Conservation (phyloP, 2,113 vertebrate species). For the Nematolebias whitei region DNA sequence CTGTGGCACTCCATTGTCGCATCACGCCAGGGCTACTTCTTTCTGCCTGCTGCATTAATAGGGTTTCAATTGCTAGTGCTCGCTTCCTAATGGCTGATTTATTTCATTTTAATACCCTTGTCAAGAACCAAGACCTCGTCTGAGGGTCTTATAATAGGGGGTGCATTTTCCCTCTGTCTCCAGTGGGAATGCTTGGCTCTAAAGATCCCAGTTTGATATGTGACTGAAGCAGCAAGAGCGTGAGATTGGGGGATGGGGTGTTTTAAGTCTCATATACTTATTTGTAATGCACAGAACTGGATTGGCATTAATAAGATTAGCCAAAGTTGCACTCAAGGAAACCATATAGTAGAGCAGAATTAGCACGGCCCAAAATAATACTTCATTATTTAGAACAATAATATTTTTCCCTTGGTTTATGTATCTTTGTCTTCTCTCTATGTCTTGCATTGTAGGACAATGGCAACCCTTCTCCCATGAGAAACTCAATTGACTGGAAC, state of each 20-base stretch:
- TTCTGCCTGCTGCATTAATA: slow-evolving; percentile 77
- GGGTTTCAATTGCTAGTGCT: slow-evolving; percentile 78
- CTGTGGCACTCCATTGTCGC: slow-evolving; percentile 68
- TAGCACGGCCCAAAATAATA: slow-evolving; percentile 3
- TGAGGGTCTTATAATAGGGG: slow-evolving; percentile 72
- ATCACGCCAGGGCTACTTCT: slow-evolving; percentile 62
- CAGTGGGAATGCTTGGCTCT: slow-evolving; percentile 71
- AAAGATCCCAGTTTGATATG: slow-evolving; percentile 75
- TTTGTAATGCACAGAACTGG: slow-evolving; percentile 10
- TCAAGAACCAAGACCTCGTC: slow-evolving; percentile 75
- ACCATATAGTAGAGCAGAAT: neutral
- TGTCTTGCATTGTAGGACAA: slow-evolving; percentile 62
- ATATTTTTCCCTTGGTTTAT: slow-evolving; percentile 5
- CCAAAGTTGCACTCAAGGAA: neutral
- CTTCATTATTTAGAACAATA: slow-evolving; percentile 24
- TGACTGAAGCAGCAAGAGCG: slow-evolving; percentile 38
- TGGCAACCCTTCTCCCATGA: slow-evolving; percentile 62
- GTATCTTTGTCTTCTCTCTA: slow-evolving; percentile 45
- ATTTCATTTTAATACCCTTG: slow-evolving; percentile 85
- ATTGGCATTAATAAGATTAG: slow-evolving; percentile 13
- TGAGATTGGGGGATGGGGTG: slow-evolving; percentile 45
- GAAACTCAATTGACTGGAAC: slow-evolving; percentile 95
- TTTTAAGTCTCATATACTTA: slow-evolving; percentile 22
- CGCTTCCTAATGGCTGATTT: slow-evolving; percentile 84
- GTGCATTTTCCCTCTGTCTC: slow-evolving; percentile 62